Percentiles rank a stretch among this genome's conserved stretches.
These are phyloP conservation scores for Stenoptilia bipunctidactyla DNA, from an alignment of 2,888 invertebrate genomes.

Conservation along the genomic window DNA sequence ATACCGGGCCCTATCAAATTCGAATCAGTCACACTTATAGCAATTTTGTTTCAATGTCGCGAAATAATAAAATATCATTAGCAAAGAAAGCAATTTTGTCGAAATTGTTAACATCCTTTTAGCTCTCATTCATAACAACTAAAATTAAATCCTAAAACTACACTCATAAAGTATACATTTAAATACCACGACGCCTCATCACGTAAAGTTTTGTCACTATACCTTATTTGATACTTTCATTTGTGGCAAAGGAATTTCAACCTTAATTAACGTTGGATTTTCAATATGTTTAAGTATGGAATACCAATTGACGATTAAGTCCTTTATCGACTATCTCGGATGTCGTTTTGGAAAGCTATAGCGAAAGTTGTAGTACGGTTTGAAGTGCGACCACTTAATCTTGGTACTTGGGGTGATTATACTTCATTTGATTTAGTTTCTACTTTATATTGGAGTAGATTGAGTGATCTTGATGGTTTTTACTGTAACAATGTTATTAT, in stretches of 20 bases:
- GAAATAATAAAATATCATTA: conserved; percentile 35
- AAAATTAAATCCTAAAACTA: not conserved
- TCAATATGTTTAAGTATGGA: too few relatives aligned
- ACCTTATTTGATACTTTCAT: too few relatives aligned
- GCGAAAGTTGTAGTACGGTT: conserved; percentile 50
- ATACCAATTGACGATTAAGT: conserved; percentile 19
- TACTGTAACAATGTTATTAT: too few relatives aligned
- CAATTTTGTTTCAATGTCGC: conserved; percentile 13
- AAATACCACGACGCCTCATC: not conserved
- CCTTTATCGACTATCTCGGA: conserved; percentile 26
- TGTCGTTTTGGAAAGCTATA: conserved; percentile 60
- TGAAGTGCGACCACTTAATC: conserved; percentile 35
- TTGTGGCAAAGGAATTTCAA: too few relatives aligned
- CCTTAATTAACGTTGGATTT: too few relatives aligned
- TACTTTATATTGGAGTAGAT: not conserved
- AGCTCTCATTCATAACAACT: conserved; percentile 7
- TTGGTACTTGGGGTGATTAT: conserved; percentile 40
- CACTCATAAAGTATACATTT: not conserved
- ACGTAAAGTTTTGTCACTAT: conserved; percentile 1
- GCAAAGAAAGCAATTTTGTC: conserved; percentile 30
- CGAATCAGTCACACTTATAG: conserved; percentile 26
- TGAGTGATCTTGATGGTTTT: too few relatives aligned
- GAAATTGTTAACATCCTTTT: conserved; percentile 17
- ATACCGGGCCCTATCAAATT: conserved; percentile 37
- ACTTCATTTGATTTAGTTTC: conserved; percentile 3